Evolutionary conservation across 2,113 vertebrate species (phyloP).

Genomic region (Myodes glareolus): DNA sequence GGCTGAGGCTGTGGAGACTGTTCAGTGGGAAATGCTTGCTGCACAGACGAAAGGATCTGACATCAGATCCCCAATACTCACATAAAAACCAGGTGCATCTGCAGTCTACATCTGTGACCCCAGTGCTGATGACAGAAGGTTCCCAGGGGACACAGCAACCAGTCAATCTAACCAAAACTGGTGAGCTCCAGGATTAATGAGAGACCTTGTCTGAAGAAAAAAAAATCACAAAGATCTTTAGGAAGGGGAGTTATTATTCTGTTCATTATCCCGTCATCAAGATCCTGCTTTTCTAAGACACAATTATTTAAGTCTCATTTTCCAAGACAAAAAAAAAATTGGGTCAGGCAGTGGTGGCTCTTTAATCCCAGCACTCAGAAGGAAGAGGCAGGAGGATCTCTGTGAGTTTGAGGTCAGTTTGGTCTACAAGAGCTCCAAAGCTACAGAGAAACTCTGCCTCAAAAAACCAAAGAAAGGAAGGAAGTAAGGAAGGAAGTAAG

Average conservation of each 20-base stretch:
- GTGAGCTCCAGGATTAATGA: neutral
- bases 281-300: constrained; percentile 41
- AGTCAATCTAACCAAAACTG: neutral
- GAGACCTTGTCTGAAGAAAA: neutral
- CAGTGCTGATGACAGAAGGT: neutral
- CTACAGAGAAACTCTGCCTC: too few species aligned
- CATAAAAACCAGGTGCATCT: neutral
- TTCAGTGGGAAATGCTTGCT: neutral
- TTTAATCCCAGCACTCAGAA: too few species aligned
- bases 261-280: neutral
- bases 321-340: neutral
- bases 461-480: too few species aligned
- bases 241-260: neutral
- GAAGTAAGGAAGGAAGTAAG: too few species aligned
- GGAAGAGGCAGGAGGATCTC: too few species aligned
- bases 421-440: too few species aligned
- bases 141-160: neutral
- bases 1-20: neutral
- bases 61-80: neutral
- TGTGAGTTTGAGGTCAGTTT: too few species aligned
- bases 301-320: constrained; percentile 19
- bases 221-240: neutral
- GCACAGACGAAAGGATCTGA: too few species aligned
- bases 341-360: too few species aligned
- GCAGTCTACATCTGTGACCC: neutral